phyloP scores from a whole-genome alignment of 2,113 vertebrate genomes.

The Ranitomeya variabilis region DNA sequence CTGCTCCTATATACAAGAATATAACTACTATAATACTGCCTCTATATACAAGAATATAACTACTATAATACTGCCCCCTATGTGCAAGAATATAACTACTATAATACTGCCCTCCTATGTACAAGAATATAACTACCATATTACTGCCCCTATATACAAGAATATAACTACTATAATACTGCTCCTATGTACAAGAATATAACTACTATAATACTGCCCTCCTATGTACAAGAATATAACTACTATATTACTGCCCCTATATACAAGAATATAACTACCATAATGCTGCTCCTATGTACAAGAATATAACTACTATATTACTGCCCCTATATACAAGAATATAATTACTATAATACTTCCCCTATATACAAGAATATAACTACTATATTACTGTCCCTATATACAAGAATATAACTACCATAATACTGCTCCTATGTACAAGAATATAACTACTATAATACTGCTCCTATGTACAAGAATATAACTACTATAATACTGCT shows the following conservation, averaged over 20 bases:
- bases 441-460: neutral
- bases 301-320: constrained; percentile 8
- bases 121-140: too few relatives aligned
- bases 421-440: too few relatives aligned
- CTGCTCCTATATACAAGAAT: neutral
- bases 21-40: neutral
- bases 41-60: too few relatives aligned
- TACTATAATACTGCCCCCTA: too few relatives aligned
- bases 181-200: constrained; percentile 7
- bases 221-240: neutral
- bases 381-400: neutral
- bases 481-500: neutral
- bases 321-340: neutral
- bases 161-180: neutral
- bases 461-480: neutral
- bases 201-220: constrained; percentile 5
- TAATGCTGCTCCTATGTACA: neutral
- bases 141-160: too few relatives aligned
- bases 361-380: too few relatives aligned
- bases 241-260: constrained; percentile 6
- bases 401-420: too few relatives aligned
- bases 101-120: too few relatives aligned
- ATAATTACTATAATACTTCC: neutral
- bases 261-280: too few relatives aligned
- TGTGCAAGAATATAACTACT: too few relatives aligned